Evolutionary conservation across 2,888 invertebrate genomes (phyloP), one percentile per base, ranked within the genome.

Genomic region (Pharmacophagus antenor): DNA sequence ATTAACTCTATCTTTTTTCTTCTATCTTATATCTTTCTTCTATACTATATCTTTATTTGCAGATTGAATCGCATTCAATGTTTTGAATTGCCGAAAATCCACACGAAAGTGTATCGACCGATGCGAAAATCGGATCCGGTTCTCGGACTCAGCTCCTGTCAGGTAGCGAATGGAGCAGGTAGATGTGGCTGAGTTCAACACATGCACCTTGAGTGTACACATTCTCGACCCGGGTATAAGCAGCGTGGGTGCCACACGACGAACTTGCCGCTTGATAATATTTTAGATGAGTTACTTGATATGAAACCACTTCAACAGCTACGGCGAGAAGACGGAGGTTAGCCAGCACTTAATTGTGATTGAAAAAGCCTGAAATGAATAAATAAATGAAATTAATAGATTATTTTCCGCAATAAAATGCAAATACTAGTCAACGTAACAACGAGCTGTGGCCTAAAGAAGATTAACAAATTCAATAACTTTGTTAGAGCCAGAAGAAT

Each of bases 161-260:
- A 52, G 52, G 52, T 52, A 52, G 41, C 15, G 37, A 15, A 37
- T 37, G 15, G n/a, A n/a, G 37, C 37, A 37, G 37, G 37, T 37
- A 37, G 37, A 37, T n/a, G n/a, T n/a, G 37, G 37, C 37, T 0
- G n/a, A n/a, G 37, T n/a, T 37, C 37, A 15, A 37, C 37, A 37
- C 37, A 31, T 12, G 15, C 15, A 37, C 37, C 15, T n/a, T 6
- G 15, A 37, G 5, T 37, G n/a, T 37, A 37, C 37, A 37, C n/a
- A 4, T 15, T n/a, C n/a, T 37, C 37, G 37, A 27, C 27, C 27
- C 10, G 27, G 10, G 31, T 37, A 37, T 31, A 31, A 4, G 3
- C n/a, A 37, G 37, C 10, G 27, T 3, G 37, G n/a, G 15, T 37
- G 15, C 37, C 37, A 37, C 15, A 37, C 15, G 4, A 3, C 37